Conservation (phyloP, 2,113 vertebrate species). For the Albula goreensis region DNA sequence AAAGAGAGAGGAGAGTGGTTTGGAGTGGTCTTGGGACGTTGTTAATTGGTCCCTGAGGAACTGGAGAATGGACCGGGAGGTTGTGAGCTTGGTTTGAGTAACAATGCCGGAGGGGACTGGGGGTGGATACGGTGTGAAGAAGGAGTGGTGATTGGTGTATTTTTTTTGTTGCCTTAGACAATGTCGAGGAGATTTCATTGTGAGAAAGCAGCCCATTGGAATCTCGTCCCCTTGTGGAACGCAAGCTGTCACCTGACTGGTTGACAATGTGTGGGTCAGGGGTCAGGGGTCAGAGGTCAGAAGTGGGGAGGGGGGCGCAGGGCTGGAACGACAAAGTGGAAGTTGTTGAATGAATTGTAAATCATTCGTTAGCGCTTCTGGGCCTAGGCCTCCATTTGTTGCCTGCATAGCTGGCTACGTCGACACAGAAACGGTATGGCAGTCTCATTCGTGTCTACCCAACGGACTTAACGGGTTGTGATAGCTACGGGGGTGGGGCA, state of each 20-base stretch:
- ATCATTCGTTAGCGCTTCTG: conserved; percentile 24
- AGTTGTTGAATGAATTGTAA: conserved; percentile 37
- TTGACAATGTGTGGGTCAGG: conserved; percentile 56
- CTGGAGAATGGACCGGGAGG: conserved; percentile 47
- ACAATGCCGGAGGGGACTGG: conserved; percentile 29
- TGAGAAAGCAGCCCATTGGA: conserved; percentile 54
- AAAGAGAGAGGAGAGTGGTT: conserved; percentile 24
- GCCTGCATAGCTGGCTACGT: neutral
- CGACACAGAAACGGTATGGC: neutral
- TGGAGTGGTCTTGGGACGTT: conserved; percentile 60
- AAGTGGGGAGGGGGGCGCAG: conserved; percentile 29
- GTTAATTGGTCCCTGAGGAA: conserved; percentile 55
- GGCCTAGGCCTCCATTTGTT: neutral
- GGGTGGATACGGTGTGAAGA: conserved; percentile 61
- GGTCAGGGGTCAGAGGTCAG: conserved; percentile 51
- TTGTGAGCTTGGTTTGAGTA: neutral
- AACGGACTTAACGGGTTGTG: neutral
- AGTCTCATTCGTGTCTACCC: neutral
- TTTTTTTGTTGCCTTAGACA: conserved; percentile 34
- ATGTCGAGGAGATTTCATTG: conserved; percentile 47
- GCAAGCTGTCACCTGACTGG: conserved; percentile 50
- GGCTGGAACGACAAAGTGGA: conserved; percentile 32
- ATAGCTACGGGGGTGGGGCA: neutral
- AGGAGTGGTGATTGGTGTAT: conserved; percentile 47
- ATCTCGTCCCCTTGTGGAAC: conserved; percentile 46